Conservation (phyloP, 2,113 vertebrate genomes). For the Vicugna pacos region DNA sequence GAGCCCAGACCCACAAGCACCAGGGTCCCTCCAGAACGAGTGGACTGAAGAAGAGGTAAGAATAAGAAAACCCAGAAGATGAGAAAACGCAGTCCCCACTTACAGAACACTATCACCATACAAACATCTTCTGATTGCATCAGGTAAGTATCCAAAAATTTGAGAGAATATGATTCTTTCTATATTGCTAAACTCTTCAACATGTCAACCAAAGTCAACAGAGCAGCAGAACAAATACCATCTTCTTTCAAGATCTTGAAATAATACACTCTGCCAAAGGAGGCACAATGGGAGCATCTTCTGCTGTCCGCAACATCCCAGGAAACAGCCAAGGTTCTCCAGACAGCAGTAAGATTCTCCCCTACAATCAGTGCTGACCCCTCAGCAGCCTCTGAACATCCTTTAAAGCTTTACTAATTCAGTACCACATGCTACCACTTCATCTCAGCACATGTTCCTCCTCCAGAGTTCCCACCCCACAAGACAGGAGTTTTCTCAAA, state of each 20-base stretch:
- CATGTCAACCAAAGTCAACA: neutral
- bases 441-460: neutral
- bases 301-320: neutral
- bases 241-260: neutral
- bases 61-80: neutral
- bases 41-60: conserved; percentile 88
- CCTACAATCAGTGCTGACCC: neutral
- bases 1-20: conserved; percentile 94
- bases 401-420: neutral
- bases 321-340: neutral
- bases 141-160: neutral
- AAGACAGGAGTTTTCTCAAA: neutral
- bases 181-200: neutral
- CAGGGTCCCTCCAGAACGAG: conserved; percentile 93
- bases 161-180: neutral
- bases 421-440: neutral
- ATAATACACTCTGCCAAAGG: neutral
- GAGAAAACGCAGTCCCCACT: neutral
- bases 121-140: neutral
- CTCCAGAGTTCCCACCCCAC: neutral
- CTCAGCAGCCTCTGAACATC: neutral
- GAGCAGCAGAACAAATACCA: neutral
- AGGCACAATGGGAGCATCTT: neutral
- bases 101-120: neutral
- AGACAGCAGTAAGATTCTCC: neutral